Evolutionary conservation across 1,140 invertebrate species (phyloP).

Genomic region (Probaryconus sp.): DNA sequence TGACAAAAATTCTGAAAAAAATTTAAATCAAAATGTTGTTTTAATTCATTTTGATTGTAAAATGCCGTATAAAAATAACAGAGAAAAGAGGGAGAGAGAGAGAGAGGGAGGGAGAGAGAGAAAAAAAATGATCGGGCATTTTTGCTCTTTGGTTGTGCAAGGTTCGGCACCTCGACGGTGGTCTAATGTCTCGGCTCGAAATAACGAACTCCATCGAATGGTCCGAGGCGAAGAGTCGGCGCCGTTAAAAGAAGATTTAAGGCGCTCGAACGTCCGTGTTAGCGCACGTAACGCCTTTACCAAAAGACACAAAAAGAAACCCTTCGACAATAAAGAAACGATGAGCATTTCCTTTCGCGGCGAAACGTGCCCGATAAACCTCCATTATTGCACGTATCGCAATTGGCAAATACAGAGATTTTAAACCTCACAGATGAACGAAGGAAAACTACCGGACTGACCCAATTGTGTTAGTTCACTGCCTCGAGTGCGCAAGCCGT

Average conservation of each 20-base stretch:
- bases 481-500: neutral
- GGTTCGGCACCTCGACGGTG: conserved; percentile 21
- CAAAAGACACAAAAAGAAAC: conserved; percentile 18
- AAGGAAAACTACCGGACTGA: conserved; percentile 1
- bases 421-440: conserved; percentile 2
- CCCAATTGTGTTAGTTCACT: conserved; percentile 26
- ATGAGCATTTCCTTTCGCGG: conserved; percentile 39
- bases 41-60: too few species aligned
- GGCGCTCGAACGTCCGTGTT: conserved; percentile 9
- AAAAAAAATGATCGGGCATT: too few species aligned
- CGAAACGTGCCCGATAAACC: conserved; percentile 17
- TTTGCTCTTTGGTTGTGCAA: too few species aligned
- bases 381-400: conserved; percentile 16
- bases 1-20: too few species aligned
- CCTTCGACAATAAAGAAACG: conserved; percentile 27
- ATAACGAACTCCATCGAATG: conserved; percentile 7
- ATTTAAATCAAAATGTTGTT: too few species aligned
- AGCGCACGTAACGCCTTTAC: conserved; percentile 7
- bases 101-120: too few species aligned
- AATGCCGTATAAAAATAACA: too few species aligned
- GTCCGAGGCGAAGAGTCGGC: conserved; percentile 33
- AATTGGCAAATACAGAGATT: conserved; percentile 48
- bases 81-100: too few species aligned
- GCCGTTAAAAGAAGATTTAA: conserved; percentile 55
- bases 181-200: conserved; percentile 13